Conservation (phyloP, 37 sponge, comb jelly and placozoan species). For the Geodia barretti region DNA sequence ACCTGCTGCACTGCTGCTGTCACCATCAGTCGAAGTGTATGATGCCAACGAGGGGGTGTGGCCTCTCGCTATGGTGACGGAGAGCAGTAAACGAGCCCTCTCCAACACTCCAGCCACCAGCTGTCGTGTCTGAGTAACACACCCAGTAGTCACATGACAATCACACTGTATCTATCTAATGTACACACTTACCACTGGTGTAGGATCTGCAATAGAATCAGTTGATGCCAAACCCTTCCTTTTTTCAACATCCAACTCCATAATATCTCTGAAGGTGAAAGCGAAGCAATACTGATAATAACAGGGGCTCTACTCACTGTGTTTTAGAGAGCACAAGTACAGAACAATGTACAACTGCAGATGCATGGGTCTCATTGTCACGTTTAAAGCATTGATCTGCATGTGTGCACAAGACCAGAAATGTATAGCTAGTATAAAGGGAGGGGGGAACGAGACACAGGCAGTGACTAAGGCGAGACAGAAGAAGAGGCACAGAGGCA, state of each 20-base stretch:
- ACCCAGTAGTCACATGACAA: background rate
- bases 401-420: no score
- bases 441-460: no score
- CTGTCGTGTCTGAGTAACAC: constrained; percentile 20
- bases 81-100: constrained; percentile 60
- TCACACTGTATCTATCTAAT: background rate
- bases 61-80: constrained; percentile 47
- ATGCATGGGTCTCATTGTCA: no score
- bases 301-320: no score
- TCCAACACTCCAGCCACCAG: constrained; percentile 67
- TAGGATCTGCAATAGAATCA: constrained; percentile 13
- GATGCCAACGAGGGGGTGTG: background rate
- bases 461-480: background rate
- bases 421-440: no score
- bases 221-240: constrained; percentile 1
- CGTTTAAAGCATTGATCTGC: no score
- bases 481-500: background rate
- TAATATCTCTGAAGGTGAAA: constrained; percentile 27
- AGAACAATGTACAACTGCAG: no score
- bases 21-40: background rate
- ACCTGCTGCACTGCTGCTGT: no score
- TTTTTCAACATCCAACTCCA: constrained; percentile 78
- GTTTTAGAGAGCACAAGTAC: no score
- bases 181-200: constrained; percentile 43
- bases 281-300: background rate